Conservation (phyloP, 2,888 invertebrate species). For the Chromoteleia sp. region DNA sequence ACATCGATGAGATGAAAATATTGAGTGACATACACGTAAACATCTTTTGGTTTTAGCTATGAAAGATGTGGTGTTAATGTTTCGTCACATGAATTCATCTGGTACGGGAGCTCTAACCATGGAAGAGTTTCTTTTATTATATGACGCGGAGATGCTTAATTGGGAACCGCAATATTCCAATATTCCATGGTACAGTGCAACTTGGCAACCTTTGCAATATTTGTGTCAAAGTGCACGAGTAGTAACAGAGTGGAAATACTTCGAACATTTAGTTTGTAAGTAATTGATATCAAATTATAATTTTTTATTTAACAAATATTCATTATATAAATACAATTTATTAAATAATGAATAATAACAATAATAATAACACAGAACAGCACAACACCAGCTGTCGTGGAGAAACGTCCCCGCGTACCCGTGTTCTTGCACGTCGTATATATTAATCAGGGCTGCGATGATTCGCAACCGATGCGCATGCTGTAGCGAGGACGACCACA, state of each 20-base stretch:
- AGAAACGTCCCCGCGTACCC: no score
- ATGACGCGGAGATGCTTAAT: slow-evolving; percentile 89
- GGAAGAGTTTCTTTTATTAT: slow-evolving; percentile 90
- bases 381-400: no score
- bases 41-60: slow-evolving; percentile 85
- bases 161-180: slow-evolving; percentile 90
- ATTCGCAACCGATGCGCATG: no score
- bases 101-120: slow-evolving; percentile 88
- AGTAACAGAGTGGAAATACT: slow-evolving; percentile 90
- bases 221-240: slow-evolving; percentile 87
- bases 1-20: no score
- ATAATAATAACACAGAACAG: no score
- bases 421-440: no score
- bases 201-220: slow-evolving; percentile 87
- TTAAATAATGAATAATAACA: no score
- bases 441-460: no score
- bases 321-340: no score
- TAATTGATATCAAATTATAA: not conserved
- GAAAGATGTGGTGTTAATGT: slow-evolving; percentile 91
- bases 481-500: no score
- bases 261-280: slow-evolving; percentile 90
- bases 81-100: slow-evolving; percentile 91
- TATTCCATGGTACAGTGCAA: slow-evolving; percentile 90
- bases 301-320: not conserved
- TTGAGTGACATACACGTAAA: no score